Evolutionary conservation across 1,140 invertebrate genomes (phyloP).

Genomic region (Zaprionus gabonicus): DNA sequence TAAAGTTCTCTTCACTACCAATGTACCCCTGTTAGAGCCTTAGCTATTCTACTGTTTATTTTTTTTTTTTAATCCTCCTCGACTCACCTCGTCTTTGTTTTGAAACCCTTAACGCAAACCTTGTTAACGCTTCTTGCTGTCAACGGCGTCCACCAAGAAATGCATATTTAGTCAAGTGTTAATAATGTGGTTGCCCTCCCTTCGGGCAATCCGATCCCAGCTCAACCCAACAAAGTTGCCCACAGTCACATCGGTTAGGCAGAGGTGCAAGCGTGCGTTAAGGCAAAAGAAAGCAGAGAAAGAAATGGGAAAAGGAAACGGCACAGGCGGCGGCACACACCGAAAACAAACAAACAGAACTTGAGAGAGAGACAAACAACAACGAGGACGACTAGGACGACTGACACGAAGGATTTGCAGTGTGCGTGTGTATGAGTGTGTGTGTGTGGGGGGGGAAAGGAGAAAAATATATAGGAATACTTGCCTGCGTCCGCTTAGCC

Average conservation of each 20-base stretch:
- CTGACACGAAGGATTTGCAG: conserved; percentile 18
- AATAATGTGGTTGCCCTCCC: conserved; percentile 78
- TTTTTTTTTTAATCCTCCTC: conserved; percentile 1
- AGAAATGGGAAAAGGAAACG: conserved; percentile 2
- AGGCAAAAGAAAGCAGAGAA: conserved; percentile 48
- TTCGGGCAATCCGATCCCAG: conserved; percentile 41
- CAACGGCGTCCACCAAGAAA: conserved; percentile 77
- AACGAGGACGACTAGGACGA: conserved; percentile 31
- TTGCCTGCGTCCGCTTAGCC: conserved; percentile 59
- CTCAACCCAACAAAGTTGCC: conserved; percentile 1
- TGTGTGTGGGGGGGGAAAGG: not conserved
- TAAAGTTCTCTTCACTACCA: not conserved
- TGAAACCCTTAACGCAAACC: conserved; percentile 41
- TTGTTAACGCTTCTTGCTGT: conserved; percentile 73
- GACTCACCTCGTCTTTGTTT: conserved; percentile 24
- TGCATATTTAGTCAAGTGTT: conserved; percentile 84
- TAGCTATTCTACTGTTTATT: not conserved
- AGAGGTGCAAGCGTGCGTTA: conserved; percentile 80
- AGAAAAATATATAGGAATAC: conserved; percentile 48
- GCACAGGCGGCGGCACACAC: not conserved
- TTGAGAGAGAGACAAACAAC: conserved; percentile 55
- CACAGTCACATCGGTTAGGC: conserved; percentile 12
- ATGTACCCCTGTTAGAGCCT: not conserved
- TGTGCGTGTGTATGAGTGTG: not conserved
- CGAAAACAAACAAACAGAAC: conserved; percentile 21